Conservation (phyloP, 2,797 vertebrate species). For the Allobates femoralis region DNA sequence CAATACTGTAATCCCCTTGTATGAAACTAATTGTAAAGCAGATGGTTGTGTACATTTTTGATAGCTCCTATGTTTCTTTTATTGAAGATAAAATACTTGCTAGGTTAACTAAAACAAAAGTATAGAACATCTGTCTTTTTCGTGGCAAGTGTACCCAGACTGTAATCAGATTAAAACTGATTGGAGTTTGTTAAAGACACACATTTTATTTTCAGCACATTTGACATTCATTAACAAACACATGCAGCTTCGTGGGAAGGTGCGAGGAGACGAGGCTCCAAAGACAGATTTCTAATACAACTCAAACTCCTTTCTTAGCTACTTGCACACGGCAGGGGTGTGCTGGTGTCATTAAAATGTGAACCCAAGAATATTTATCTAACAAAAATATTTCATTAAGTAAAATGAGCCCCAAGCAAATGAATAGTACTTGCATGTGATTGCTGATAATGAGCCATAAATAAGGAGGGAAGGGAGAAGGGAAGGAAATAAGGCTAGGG, state of each 20-base stretch:
- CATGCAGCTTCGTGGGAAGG: conserved; percentile 65
- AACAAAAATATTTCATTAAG: conserved; percentile 72
- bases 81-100: conserved; percentile 78
- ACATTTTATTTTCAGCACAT: conserved; percentile 54
- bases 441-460: not conserved
- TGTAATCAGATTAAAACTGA: conserved; percentile 72
- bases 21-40: conserved; percentile 77
- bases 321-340: conserved; percentile 64
- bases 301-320: conserved; percentile 59
- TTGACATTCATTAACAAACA: conserved; percentile 70
- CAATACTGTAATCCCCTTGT: conserved; percentile 69
- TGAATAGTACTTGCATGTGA: conserved; percentile 67
- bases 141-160: conserved; percentile 66
- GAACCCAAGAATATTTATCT: conserved; percentile 64
- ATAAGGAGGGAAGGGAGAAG: not conserved
- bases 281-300: conserved; percentile 65
- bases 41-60: conserved; percentile 74
- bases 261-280: conserved; percentile 59
- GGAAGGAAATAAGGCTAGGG: too few relatives aligned
- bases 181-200: conserved; percentile 62
- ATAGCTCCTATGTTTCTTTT: conserved; percentile 77
- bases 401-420: conserved; percentile 65
- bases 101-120: conserved; percentile 76
- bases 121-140: conserved; percentile 74
- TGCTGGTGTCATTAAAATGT: conserved; percentile 65